Conservation (phyloP, 2,113 vertebrate genomes). For the Sminthopsis crassicaudata region DNA sequence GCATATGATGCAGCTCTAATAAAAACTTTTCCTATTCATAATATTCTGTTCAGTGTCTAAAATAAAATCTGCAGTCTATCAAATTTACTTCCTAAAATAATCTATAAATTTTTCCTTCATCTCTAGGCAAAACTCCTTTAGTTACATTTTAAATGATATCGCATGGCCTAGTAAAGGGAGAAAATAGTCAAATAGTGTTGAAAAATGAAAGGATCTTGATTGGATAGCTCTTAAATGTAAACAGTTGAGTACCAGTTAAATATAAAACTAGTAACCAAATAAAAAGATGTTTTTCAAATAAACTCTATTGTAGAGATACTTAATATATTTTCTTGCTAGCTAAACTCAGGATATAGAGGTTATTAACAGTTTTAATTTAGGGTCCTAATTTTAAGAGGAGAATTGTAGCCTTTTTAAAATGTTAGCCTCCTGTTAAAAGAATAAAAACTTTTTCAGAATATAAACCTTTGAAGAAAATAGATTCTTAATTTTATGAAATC, state of each 20-base stretch:
- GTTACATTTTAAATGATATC: not conserved
- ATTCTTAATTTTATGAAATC: constrained; percentile 47
- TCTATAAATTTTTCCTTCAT: not conserved
- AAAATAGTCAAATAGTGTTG: not conserved
- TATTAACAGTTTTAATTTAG: not conserved
- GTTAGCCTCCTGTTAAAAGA: constrained; percentile 29
- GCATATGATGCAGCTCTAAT: constrained; percentile 21
- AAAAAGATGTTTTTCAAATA: not conserved
- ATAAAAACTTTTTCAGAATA: constrained; percentile 54
- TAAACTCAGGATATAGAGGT: not conserved
- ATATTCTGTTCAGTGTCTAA: not conserved
- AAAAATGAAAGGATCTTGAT: not conserved
- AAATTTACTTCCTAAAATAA: not conserved
- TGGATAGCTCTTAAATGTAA: not conserved
- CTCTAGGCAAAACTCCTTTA: not conserved
- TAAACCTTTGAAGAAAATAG: constrained; percentile 14
- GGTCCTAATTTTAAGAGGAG: not conserved
- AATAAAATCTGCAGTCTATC: not conserved
- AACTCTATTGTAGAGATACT: not conserved
- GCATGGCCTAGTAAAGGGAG: not conserved
- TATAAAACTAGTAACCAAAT: not conserved
- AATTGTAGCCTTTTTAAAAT: not conserved
- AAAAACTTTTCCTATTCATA: not conserved
- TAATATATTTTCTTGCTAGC: not conserved
- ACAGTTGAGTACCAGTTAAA: not conserved